Evolutionary conservation across 1,140 invertebrate species (phyloP).

Genomic region (Heterodera carotae): DNA sequence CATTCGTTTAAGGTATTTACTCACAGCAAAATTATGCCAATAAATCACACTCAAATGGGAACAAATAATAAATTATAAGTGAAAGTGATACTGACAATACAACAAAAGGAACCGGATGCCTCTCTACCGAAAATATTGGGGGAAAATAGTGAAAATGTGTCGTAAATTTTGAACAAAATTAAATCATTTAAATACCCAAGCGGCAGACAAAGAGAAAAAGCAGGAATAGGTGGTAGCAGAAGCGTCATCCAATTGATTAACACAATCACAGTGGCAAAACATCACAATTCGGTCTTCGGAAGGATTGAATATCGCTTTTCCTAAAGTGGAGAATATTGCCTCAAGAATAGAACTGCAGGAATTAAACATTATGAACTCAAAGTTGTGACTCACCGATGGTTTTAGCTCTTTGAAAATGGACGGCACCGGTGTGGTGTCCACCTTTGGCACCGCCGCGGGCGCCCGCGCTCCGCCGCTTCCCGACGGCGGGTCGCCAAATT

Average conservation of each 20-base stretch:
- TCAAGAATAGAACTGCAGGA: no score
- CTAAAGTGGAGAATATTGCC: neutral
- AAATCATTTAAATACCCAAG: neutral
- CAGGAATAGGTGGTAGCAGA: neutral
- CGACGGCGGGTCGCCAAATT: constrained; percentile 8
- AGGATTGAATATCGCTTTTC: constrained; percentile 63
- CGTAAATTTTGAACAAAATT: neutral
- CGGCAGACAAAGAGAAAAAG: neutral
- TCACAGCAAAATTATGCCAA: neutral
- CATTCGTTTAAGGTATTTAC: neutral
- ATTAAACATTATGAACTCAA: no score
- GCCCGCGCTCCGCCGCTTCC: constrained; percentile 11
- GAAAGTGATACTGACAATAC: neutral
- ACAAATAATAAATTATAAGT: constrained; percentile 1
- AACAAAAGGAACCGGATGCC: neutral
- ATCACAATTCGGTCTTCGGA: constrained; percentile 58
- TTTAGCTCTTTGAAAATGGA: constrained; percentile 65
- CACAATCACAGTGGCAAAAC: neutral
- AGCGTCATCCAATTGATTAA: neutral
- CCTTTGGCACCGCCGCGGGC: constrained; percentile 43
- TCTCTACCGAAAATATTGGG: neutral
- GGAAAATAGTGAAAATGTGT: neutral
- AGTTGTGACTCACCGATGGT: constrained; percentile 53
- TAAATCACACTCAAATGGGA: neutral
- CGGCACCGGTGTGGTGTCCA: constrained; percentile 60